Base-by-base conservation (phyloP, 2,888 invertebrate genomes). In the Lutraria lutraria region DNA sequence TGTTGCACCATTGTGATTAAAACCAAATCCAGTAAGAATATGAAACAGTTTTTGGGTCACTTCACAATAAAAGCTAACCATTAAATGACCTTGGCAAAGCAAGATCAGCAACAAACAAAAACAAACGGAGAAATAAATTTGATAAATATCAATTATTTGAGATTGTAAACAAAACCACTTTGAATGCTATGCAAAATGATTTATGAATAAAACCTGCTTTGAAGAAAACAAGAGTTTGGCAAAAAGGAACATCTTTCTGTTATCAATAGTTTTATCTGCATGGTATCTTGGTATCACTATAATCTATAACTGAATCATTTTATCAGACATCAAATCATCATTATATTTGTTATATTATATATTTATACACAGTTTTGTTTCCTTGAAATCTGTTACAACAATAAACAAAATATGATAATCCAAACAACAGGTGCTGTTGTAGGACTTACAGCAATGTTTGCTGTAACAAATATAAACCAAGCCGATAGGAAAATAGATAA, bases 361-460 rank as follows among this genome's bases (percentile, higher is more conserved):
- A 68, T 25, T 6, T 1, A 68, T n/a, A 68, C 25, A 25, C 25
- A 12, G 25, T 68, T 25, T 68, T 68, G 63, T 68, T 25, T n/a
- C 6, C 12, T 21, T 10, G 8, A 68, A 68, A 68, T 25, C 63
- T 68, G 63, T 68, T 68, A 68, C 25, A n/a, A 25, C 25, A 25
- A 68, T 68, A 68, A 63, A 63, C 63, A 63, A 63, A 63, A 21
- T 63, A 25, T 19, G 4, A n/a, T 68, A 68, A 68, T 68, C 63
- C 63, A 68, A 68, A 68, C 63, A 68, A n/a, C 63, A 68, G 63
- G 63, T 68, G 63, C 63, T 68, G 0, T 63, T 25, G n/a, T n/a
- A 68, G 12, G 63, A 68, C 25, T 25, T n/a, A 68, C 25, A 25
- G 25, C 63, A 25, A 68, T 68, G 12, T 68, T 68, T 25, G 6